Evolutionary conservation across 2,797 vertebrate species (phyloP).

Genomic region (Fundulus diaphanus): DNA sequence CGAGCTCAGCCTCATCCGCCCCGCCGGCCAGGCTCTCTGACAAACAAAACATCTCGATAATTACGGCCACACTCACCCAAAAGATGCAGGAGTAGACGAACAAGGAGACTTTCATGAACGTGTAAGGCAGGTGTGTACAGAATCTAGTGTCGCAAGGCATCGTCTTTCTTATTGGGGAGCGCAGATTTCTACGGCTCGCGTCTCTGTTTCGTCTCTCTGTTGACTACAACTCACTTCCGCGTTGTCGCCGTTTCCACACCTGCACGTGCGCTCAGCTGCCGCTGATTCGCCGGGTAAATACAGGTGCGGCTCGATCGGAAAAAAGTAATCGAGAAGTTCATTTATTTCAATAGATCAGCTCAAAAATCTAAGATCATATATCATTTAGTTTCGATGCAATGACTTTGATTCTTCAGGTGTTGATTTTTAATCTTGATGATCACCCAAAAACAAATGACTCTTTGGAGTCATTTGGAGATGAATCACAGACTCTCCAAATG

Average conservation of each 20-base stretch:
- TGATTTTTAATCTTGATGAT: background rate
- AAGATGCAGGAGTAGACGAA: slow-evolving; percentile 68
- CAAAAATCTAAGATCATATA: background rate
- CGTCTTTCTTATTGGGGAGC: slow-evolving; percentile 8
- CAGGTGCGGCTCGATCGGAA: background rate
- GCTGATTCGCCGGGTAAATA: background rate
- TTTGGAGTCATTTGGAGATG: too few species aligned
- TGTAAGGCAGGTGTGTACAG: slow-evolving; percentile 62
- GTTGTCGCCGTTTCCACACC: slow-evolving; percentile 60
- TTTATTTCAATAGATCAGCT: background rate
- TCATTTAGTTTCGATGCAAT: background rate
- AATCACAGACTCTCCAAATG: background rate
- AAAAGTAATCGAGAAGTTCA: background rate
- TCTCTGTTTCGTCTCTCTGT: background rate
- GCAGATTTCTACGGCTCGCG: background rate
- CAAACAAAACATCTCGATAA: background rate
- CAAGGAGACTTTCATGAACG: slow-evolving; percentile 63
- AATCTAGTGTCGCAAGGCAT: slow-evolving; percentile 57
- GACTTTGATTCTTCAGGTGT: too few species aligned
- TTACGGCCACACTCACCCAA: slow-evolving; percentile 65
- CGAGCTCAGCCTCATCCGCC: background rate
- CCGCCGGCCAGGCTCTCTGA: background rate
- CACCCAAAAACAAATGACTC: background rate
- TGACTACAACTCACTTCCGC: slow-evolving; percentile 66
- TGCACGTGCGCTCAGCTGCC: slow-evolving; percentile 18